phyloP scores from a whole-genome alignment of 2,888 invertebrate genomes.

The Zygaena filipendulae region DNA sequence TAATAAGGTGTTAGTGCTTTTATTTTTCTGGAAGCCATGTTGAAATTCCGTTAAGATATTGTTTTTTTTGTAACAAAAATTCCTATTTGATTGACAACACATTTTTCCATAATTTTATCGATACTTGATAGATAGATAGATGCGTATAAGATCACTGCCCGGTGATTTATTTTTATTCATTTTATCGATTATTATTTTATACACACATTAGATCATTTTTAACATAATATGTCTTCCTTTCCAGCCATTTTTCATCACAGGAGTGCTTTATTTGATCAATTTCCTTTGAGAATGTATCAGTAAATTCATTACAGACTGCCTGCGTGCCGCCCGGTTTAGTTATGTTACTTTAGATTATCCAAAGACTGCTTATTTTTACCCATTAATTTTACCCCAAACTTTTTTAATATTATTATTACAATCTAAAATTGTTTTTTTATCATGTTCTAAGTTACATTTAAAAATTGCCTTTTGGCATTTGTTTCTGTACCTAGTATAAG shows the following conservation, averaged over 20 bases:
- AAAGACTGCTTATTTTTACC: conserved; percentile 1
- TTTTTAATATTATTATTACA: not conserved
- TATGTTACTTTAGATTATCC: not conserved
- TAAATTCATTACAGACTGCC: conserved; percentile 4
- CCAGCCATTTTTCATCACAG: conserved; percentile 5
- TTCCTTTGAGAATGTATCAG: conserved; percentile 1
- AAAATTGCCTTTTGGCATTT: no score
- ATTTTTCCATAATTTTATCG: no score
- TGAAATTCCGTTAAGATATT: no score
- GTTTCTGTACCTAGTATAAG: conserved; percentile 14
- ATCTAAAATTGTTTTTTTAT: not conserved
- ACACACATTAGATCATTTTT: conserved; percentile 1
- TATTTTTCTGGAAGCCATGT: no score
- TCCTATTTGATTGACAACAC: no score
- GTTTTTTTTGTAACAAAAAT: no score
- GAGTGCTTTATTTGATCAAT: conserved; percentile 4
- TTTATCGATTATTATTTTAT: conserved; percentile 6
- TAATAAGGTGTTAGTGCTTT: no score
- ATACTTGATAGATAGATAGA: conserved; percentile 4
- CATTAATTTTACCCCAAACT: conserved; percentile 2
- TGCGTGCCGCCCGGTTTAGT: no score
- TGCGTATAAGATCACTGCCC: conserved; percentile 12
- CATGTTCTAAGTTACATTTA: conserved; percentile 7
- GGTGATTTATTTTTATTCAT: conserved; percentile 10
- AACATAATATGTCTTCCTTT: conserved; percentile 2